Conservation (phyloP, 2,797 vertebrate species). For the Champsocephalus gunnari region DNA sequence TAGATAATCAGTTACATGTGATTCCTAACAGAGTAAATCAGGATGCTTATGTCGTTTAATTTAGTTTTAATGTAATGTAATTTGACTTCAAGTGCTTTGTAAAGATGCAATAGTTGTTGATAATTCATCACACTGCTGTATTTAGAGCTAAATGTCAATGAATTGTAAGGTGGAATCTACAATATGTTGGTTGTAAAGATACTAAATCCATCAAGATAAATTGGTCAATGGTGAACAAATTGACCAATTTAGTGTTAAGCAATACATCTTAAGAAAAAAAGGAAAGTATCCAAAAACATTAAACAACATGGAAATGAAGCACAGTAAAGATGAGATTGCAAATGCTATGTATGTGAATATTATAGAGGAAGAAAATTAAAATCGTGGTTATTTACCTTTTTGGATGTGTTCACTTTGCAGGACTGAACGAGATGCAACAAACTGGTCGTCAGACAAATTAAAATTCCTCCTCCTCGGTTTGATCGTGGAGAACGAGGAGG, state of each 20-base stretch:
- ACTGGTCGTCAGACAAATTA: slow-evolving; percentile 95
- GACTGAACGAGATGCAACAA: slow-evolving; percentile 96
- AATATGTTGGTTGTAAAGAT: background rate
- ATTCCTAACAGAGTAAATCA: too few species aligned
- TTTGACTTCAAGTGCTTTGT: too few species aligned
- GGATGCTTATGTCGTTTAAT: too few species aligned
- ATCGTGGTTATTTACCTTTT: background rate
- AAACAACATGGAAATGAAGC: background rate
- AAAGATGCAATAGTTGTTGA: too few species aligned
- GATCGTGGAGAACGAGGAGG: slow-evolving; percentile 89
- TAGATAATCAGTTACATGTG: too few species aligned
- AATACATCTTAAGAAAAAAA: background rate
- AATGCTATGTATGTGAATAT: too few species aligned
- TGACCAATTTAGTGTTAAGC: background rate
- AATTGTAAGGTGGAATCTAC: too few species aligned
- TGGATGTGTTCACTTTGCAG: slow-evolving; percentile 68
- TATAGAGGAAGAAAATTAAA: background rate
- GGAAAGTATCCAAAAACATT: too few species aligned
- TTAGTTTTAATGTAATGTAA: too few species aligned
- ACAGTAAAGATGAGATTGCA: background rate
- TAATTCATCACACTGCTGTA: too few species aligned
- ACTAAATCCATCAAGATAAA: background rate
- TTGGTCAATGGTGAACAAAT: background rate
- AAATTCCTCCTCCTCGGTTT: slow-evolving; percentile 90
- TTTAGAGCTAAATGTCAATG: too few species aligned